Evolutionary conservation across 1,140 invertebrate genomes (phyloP).

Genomic region (Armadillidium nasatum): DNA sequence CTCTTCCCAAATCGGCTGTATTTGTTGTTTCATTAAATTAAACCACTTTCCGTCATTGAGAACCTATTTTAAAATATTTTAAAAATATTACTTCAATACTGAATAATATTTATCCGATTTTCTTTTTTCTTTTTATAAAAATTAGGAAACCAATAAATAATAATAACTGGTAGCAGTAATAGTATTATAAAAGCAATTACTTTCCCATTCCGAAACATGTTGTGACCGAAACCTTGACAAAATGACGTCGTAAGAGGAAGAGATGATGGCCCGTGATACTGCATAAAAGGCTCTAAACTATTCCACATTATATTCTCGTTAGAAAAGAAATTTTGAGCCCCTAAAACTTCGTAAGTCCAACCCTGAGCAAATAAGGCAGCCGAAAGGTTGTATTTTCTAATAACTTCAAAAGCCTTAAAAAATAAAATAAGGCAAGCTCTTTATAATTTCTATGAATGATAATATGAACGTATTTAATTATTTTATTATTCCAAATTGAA

Average conservation of each 20-base stretch:
- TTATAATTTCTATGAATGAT: background rate
- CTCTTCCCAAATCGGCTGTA: background rate
- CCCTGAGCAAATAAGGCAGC: constrained; percentile 87
- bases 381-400: constrained; percentile 66
- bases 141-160: too few species aligned
- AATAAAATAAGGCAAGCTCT: constrained; percentile 18
- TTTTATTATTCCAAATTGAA: background rate
- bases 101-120: too few species aligned
- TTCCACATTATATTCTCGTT: constrained; percentile 76
- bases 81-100: too few species aligned
- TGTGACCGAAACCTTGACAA: constrained; percentile 66
- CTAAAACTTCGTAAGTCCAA: constrained; percentile 73
- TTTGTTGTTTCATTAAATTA: background rate
- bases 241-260: constrained; percentile 71
- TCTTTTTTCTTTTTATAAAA: too few species aligned
- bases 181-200: constrained; percentile 34
- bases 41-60: background rate
- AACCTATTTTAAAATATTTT: background rate
- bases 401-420: constrained; percentile 64
- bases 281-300: constrained; percentile 63
- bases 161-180: too few species aligned
- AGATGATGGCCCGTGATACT: constrained; percentile 57
- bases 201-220: constrained; percentile 53
- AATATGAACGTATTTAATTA: background rate
- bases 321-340: constrained; percentile 57